Evolutionary conservation across 2,113 vertebrate genomes (phyloP), one percentile per base, ranked within the genome.

Genomic region (Notarius lentiginosus): DNA sequence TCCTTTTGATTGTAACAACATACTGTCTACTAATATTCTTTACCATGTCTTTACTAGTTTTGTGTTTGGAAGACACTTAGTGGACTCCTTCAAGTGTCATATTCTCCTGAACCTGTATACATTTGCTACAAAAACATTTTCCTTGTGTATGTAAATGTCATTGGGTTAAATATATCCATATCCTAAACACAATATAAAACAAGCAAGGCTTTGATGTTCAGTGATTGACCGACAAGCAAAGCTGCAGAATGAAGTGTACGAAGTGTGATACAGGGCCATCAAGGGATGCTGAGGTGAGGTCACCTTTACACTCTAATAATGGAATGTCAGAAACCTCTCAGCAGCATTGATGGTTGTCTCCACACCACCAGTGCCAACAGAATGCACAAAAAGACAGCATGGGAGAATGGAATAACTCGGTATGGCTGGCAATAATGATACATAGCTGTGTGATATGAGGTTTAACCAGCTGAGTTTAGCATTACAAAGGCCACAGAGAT

Each of bases 261-360:
- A 56, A 22, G 79, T 61, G 18, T 80, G 18, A 30, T 80, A 12
- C 56, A 80, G 79, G 55, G 27, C 53, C 53, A 56, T 30, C 11
- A 79, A 18, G 7, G 18, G 30, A 61, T 61, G 56, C 56, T 61
- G 79, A 41, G 41, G 41, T 41, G 41, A 41, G 41, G 41, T 41
- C 41, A 58, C n/a, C 77, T 58, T 79, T 79, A 79, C 53, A 58
- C 55, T 58, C 3, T 18, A 8, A 79, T 79, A 79, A 79, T 58
- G 49, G n/a, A 79, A 79, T 58, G 77, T 79, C n/a, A 79, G 77
- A 79, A 58, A 79, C 77, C 17, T 30, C n/a, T 79, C 53, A 58
- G 27, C 27, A 34, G 77, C 49, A 79, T 30, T 34, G 27, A 30
- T 34, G 34, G 55, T 55, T 79, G 77, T 58, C 55, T 55, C 17